Evolutionary conservation across 2,888 invertebrate species (phyloP), one percentile per base, ranked within the genome.

Genomic region (Thyatira batis): DNA sequence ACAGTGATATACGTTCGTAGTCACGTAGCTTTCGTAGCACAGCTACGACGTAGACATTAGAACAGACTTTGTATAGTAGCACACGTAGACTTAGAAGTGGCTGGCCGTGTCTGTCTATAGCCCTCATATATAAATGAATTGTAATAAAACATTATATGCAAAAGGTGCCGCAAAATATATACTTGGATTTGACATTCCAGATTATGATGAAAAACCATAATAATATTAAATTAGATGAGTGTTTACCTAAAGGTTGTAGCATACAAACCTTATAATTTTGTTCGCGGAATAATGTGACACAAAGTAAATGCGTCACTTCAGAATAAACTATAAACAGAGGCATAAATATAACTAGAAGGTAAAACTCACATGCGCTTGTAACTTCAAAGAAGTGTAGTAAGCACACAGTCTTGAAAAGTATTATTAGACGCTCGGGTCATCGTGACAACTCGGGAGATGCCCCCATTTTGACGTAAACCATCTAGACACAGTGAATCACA

Each of bases 371-470:
- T 17, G 39, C 39, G 11, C 17, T 17, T 6, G n/a, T 39, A n/a
- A 8, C 39, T 39, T 17, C 13, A 39, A 39, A 2, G 39, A 8
- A 39, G 13, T 8, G 39, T 39, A 39, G 39, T 8, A 2, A 39
- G 17, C 39, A 13, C 45, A 71, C 72, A 69, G 70, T 61, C 73
- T 77, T 69, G 73, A 73, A 73, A 76, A 67, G 72, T 82, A 81
- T 82, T 84, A 81, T 79, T 85, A 83, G 80, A 82, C 17, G 70
- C 72, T 65, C 69, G 68, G 78, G 82, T 76, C 83, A 80, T 76
- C 71, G 71, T 69, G 73, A 76, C 75, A 77, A 74, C 79, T 79
- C 65, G 60, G 63, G 76, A 81, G 79, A 80, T 76, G 80, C 69
- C 82, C 84, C 68, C 79, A 63, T 84, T 85, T 80, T 76, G 55